Evolutionary conservation across 2,113 vertebrate genomes (phyloP).

Genomic region (Megalops atlanticus): DNA sequence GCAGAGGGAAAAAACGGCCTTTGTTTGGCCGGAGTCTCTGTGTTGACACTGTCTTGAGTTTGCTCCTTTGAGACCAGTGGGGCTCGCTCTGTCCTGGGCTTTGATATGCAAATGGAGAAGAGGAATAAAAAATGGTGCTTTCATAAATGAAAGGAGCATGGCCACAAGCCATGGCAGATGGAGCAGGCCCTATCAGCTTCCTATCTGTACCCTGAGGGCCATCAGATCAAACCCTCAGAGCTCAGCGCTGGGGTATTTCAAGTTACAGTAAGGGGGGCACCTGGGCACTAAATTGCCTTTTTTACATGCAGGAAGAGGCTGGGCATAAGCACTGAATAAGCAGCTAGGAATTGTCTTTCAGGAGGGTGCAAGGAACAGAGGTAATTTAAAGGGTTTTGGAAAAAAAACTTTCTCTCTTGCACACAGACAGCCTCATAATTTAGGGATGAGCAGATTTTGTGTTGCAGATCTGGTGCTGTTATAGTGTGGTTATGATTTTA

Average conservation of each 20-base stretch:
- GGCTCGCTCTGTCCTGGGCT: conserved; percentile 68
- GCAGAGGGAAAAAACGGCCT: conserved; percentile 54
- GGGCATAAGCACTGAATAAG: not conserved
- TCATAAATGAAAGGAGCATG: conserved; percentile 70
- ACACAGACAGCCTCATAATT: too few species aligned
- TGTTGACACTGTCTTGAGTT: conserved; percentile 53
- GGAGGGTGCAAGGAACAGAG: not conserved
- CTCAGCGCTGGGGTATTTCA: not conserved
- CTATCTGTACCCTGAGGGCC: conserved; percentile 35
- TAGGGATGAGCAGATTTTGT: not conserved
- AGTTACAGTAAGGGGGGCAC: not conserved
- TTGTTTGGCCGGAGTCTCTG: conserved; percentile 52
- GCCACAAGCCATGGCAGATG: conserved; percentile 65
- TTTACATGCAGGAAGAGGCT: conserved; percentile 5
- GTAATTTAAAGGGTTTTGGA: not conserved
- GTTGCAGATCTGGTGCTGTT: not conserved
- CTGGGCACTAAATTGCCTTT: conserved; percentile 1
- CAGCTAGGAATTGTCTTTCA: too few species aligned
- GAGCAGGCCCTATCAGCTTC: conserved; percentile 40
- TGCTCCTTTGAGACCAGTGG: conserved; percentile 67
- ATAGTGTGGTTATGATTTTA: not conserved
- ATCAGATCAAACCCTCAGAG: conserved; percentile 41
- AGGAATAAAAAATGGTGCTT: conserved; percentile 65
- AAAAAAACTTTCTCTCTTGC: not conserved
- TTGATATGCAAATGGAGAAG: conserved; percentile 78